Percentiles rank a stretch among this genome's conserved stretches.
Conservation (phyloP, 2,113 vertebrate species). For the Vanacampus margaritifer region DNA sequence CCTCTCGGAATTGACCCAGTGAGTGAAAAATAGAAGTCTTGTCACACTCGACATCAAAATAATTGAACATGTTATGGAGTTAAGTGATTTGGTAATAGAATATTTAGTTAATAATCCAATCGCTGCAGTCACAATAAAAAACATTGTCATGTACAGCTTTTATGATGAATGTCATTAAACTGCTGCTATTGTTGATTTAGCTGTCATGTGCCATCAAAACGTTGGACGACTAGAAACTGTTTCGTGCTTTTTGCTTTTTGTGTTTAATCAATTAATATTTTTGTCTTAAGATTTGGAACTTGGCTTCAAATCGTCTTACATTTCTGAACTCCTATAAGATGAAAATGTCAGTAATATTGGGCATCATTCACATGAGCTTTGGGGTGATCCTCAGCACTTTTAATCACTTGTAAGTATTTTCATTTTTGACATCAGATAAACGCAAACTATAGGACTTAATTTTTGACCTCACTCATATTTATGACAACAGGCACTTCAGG, state of each 20-base stretch:
- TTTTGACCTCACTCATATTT: not conserved
- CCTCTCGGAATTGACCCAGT: slow-evolving; percentile 96
- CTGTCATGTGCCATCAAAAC: not conserved
- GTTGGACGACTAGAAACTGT: not conserved
- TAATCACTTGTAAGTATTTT: slow-evolving; percentile 88
- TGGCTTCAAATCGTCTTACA: slow-evolving; percentile 89
- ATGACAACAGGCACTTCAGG: slow-evolving; percentile 80
- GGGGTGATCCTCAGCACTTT: slow-evolving; percentile 86
- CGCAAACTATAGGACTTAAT: slow-evolving; percentile 1
- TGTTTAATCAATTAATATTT: not conserved
- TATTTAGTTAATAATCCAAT: no score
- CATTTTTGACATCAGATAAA: not conserved
- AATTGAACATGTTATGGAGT: not conserved
- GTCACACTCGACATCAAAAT: not conserved
- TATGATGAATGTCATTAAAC: no score
- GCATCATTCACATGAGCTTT: slow-evolving; percentile 91
- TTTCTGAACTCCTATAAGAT: slow-evolving; percentile 99
- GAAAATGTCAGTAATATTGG: slow-evolving; percentile 98
- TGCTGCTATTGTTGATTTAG: no score
- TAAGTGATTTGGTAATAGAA: not conserved
- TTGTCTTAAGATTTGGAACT: slow-evolving; percentile 86
- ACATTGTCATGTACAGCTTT: no score
- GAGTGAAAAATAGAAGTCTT: slow-evolving; percentile 48
- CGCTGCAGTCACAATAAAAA: no score
- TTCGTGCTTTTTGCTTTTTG: not conserved